Percentiles rank a stretch among this genome's conserved stretches.
Evolutionary conservation across 2,113 vertebrate genomes (phyloP).

Genomic region (Ardeotis arabs): DNA sequence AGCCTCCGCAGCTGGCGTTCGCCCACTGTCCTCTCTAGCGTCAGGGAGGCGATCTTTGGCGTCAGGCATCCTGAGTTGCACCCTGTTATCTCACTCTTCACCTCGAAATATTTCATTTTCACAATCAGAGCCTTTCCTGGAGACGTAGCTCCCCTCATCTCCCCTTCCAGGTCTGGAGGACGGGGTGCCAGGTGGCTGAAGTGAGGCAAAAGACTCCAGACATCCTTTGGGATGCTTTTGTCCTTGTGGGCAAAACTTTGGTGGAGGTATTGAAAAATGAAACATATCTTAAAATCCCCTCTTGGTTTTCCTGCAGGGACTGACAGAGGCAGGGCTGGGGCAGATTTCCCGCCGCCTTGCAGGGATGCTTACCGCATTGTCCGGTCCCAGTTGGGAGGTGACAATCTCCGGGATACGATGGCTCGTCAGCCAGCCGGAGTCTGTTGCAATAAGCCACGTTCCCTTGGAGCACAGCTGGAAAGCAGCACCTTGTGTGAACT

Average conservation of each 20-base stretch:
- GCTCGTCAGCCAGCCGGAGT: rapidly evolving
- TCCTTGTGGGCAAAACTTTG: background rate
- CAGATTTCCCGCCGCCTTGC: background rate
- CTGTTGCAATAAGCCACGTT: background rate
- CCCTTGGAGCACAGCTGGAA: background rate
- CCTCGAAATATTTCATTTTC: background rate
- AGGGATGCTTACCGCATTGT: background rate
- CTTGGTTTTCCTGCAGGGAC: background rate
- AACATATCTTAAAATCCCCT: background rate
- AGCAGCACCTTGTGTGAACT: background rate
- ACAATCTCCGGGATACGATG: background rate
- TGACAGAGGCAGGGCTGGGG: background rate
- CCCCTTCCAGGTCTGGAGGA: background rate
- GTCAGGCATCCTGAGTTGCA: background rate
- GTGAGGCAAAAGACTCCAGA: background rate
- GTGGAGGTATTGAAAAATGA: background rate
- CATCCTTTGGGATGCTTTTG: background rate
- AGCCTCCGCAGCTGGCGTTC: background rate
- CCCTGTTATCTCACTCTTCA: background rate
- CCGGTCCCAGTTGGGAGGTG: background rate
- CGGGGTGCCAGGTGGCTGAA: background rate
- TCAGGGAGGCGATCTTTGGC: background rate
- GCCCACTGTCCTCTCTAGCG: background rate
- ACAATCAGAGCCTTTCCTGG: background rate
- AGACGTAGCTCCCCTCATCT: background rate